phyloP scores from a whole-genome alignment of 2,888 invertebrate genomes.

The Cryptus viduatorius region DNA sequence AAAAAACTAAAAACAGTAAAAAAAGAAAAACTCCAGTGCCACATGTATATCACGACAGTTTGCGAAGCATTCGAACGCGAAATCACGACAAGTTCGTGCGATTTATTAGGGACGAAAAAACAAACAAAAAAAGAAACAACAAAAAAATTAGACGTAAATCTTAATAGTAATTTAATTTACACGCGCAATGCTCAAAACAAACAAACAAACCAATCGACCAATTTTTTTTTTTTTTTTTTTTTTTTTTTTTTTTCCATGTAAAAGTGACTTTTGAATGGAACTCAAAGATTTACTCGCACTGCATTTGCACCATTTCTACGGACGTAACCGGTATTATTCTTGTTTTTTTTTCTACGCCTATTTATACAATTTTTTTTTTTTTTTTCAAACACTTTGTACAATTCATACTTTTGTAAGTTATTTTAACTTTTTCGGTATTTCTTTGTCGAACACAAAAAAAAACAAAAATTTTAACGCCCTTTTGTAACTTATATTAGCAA shows the following conservation, averaged over 20 bases:
- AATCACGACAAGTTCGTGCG: conserved; percentile 66
- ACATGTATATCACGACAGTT: conserved; percentile 34
- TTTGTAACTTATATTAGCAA: conserved; percentile 63
- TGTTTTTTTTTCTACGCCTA: conserved; percentile 38
- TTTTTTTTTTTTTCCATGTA: conserved; percentile 33
- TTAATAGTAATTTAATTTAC: conserved; percentile 42
- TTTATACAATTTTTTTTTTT: conserved; percentile 69
- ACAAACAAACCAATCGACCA: conserved; percentile 54
- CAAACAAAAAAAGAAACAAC: too few species aligned
- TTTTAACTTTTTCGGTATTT: conserved; percentile 69
- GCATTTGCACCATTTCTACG: conserved; percentile 24
- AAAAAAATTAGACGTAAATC: conserved; percentile 3
- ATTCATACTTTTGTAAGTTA: conserved; percentile 76
- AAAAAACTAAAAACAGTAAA: conserved; percentile 27
- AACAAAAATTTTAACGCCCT: conserved; percentile 79
- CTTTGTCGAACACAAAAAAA: conserved; percentile 71
- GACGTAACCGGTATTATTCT: conserved; percentile 48
- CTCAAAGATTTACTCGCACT: conserved; percentile 34
- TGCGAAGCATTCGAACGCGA: conserved; percentile 49
- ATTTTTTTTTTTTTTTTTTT: conserved; percentile 40
- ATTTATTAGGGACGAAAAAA: conserved; percentile 56
- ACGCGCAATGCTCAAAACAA: conserved; percentile 46
- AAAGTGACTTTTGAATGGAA: conserved; percentile 16
- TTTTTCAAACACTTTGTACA: conserved; percentile 69
- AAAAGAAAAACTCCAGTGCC: conserved; percentile 37